These are phyloP conservation scores for Ectropis grisescens DNA, from an alignment of 1,140 invertebrate genomes.

Conservation along the genomic window DNA sequence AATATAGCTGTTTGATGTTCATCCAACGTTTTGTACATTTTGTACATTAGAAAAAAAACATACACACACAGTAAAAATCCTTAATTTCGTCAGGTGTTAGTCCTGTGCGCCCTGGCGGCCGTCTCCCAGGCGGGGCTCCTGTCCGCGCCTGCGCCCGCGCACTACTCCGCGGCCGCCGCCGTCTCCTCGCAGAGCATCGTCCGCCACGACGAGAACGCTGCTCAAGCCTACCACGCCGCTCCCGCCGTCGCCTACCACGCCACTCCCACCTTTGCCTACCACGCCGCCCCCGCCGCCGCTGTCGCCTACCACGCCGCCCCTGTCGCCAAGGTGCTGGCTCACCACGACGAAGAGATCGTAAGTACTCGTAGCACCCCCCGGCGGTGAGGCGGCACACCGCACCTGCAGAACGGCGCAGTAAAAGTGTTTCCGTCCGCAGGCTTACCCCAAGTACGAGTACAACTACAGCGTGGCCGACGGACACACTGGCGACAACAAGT, in stretches of 20 bases:
- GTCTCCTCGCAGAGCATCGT: conserved; percentile 47
- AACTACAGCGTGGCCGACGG: conserved; percentile 27
- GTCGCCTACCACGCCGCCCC: conserved; percentile 19
- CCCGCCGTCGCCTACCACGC: conserved; percentile 23
- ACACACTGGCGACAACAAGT: conserved; percentile 31
- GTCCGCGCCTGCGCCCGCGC: conserved; percentile 20
- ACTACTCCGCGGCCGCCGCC: conserved; percentile 33
- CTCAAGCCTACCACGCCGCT: conserved; percentile 19
- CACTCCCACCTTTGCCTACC: conserved; percentile 14
- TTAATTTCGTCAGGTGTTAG: conserved; percentile 28
- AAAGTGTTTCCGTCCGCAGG: too few relatives aligned
- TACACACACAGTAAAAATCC: background rate
- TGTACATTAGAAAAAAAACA: too few relatives aligned
- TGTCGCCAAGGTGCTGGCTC: conserved; percentile 1
- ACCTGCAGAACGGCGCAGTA: too few relatives aligned
- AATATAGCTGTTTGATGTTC: too few relatives aligned
- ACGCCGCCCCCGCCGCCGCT: conserved; percentile 15
- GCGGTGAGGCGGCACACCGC: too few relatives aligned
- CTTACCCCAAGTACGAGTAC: conserved; percentile 53
- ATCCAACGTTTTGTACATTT: too few relatives aligned
- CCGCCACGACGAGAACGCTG: conserved; percentile 26
- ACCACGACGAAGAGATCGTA: conserved; percentile 5
- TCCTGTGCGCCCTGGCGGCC: conserved; percentile 31
- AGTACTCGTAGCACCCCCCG: conserved; percentile 1
- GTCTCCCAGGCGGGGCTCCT: conserved; percentile 34